Evolutionary conservation across 2,888 invertebrate genomes (phyloP), one percentile per base, ranked within the genome.

Genomic region (Graphium colonna): DNA sequence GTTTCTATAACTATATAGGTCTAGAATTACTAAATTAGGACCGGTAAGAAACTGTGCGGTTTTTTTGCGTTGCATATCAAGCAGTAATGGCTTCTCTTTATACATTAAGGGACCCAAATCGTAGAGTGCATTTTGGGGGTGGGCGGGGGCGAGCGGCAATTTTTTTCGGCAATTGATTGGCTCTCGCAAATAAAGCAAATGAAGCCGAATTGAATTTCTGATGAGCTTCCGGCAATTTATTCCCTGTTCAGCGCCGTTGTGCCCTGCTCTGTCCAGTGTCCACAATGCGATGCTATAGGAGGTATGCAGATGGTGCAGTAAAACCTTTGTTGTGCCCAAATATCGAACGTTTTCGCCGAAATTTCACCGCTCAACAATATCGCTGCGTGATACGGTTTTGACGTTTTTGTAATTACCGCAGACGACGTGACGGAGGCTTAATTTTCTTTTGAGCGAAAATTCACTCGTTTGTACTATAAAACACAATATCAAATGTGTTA

Each of bases 121-220:
- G 7, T 31, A 17, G 38, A 18, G 21, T 28, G 31, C 31, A 21
- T 21, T 57, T 59, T 43, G 42, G 67, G 55, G 33, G 4, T 3
- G 36, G n/a, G 36, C n/a, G 36, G 36, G 4, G 12, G 13, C 33
- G n/a, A 9, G 33, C 9, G 33, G 33, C 67, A 64, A 67, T 75
- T 82, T 82, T 81, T 83, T 85, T 83, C 75, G 77, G 68, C 81
- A 79, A 81, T 82, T 82, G 82, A 87, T 85, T 84, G 85, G 77
- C 75, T 76, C 71, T 58, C 52, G 68, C 75, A 82, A 84, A 84
- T 77, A 84, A 79, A 84, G 69, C 74, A 83, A 82, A 85, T 82
- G 79, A 81, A 79, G 66, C 63, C 58, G 65, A 69, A 86, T 85
- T 78, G 83, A 84, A 84, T 85, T 79, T 77, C 79, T 78, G 81